These are phyloP conservation scores for Nebria ingens DNA, from an alignment of 1,140 invertebrate genomes.

Conservation along the genomic window DNA sequence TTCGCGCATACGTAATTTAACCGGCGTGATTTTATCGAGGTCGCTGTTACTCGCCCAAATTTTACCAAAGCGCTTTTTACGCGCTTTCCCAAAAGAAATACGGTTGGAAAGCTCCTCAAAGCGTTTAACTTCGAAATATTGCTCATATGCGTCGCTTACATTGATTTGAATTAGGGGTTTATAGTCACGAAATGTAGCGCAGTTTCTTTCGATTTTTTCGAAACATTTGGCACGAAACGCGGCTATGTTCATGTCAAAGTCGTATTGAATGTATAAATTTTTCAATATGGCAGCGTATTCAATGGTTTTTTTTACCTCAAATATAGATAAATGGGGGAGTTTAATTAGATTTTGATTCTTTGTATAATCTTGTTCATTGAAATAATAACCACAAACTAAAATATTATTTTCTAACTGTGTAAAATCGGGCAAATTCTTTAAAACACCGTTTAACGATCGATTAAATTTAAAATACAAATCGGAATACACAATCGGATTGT, in stretches of 20 bases:
- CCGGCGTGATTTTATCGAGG: constrained; percentile 29
- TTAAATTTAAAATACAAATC: constrained; percentile 26
- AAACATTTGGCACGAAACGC: constrained; percentile 6
- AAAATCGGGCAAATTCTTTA: constrained; percentile 16
- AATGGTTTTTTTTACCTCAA: background rate
- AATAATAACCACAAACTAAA: constrained; percentile 10
- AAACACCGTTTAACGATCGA: constrained; percentile 17
- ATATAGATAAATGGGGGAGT: background rate
- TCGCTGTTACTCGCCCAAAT: constrained; percentile 15
- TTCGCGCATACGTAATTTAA: constrained; percentile 20
- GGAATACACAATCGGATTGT: constrained; percentile 19
- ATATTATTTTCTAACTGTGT: constrained; percentile 15
- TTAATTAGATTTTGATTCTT: background rate
- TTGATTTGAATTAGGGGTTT: constrained; percentile 11
- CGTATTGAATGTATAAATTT: constrained; percentile 14
- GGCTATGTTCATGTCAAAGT: background rate
- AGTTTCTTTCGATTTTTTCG: constrained; percentile 2
- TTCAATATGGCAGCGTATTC: constrained; percentile 19
- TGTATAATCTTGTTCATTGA: background rate
- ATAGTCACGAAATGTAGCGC: constrained; percentile 13
- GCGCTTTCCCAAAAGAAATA: constrained; percentile 15
- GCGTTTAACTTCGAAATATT: constrained; percentile 10
- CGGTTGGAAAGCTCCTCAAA: constrained; percentile 12
- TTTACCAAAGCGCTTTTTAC: constrained; percentile 14
- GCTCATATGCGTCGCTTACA: constrained; percentile 7